Evolutionary conservation across 2,113 vertebrate genomes (phyloP), one percentile per base, ranked within the genome.

Genomic region (Oxyura jamaicensis): DNA sequence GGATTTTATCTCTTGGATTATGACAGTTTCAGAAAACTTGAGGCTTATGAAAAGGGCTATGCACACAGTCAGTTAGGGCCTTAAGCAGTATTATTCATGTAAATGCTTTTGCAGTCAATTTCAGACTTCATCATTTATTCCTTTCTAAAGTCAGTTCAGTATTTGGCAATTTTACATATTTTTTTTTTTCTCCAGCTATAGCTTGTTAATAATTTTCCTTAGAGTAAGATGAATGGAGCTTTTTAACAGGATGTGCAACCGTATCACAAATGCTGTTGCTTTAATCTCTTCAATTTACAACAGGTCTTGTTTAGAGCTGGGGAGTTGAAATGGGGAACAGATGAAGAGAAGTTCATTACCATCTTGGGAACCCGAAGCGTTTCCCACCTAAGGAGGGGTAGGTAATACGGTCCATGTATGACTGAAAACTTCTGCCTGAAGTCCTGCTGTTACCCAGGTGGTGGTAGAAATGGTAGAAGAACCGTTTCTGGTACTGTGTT

Each of bases 271-370:
- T 78, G 67, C 23, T 90, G 46, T 23, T 74, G 42, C 33, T 69
- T 31, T 86, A 22, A 19, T 78, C 39, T 58, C 56, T 63, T 82
- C 71, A 66, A 76, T 90, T 91, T 18, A 1, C 85, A 26, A 74
- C 97, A 99, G 99, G 98, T 98, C 60, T 95, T 99, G 96, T 99
- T 98, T 66, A 98, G 98, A 87, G 99, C 99, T 42, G 99, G 99
- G 33, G 98, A 99, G 76, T 97, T 98, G 56, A 99, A 99, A 91
- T 98, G 98, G 97, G 99, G 99, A 92, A 99, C 99, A 1, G 99
- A 99, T 77, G 99, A 99, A 97, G 99, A 99, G 23, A 99, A 98
- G 94, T 99, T 99, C 82, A 98, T 99, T 97, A 98, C 98, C 52
- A 99, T 99, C 91, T 94, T 99, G 82, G 99, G 99, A 85, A 99